Evolutionary conservation across 2,113 vertebrate genomes (phyloP), one percentile per base, ranked within the genome.

Genomic region (Enhydra lutris): DNA sequence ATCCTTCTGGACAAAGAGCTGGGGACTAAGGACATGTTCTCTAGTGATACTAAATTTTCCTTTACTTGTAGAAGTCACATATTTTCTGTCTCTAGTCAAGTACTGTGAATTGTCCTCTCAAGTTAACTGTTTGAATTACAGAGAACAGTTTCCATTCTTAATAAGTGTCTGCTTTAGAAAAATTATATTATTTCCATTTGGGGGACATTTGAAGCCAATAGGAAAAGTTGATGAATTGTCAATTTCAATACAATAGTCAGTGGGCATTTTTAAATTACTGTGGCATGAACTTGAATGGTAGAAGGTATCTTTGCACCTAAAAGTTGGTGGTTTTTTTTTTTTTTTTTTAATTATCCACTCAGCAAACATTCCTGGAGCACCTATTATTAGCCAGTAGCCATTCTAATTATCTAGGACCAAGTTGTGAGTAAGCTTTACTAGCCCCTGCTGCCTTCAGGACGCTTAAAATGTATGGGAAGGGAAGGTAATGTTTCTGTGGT

Each of bases 1-100:
- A 99, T 99, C 98, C 98, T 99, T 98, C 98, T 9, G 98, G 98
- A 98, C 98, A 97, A 92, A 98, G 94, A 97, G 98, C 98, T 98
- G 98, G 98, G 85, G 97, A 97, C 97, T 95, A 47, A 97, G 98
- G 98, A 98, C 97, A 97, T 98, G 98, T 97, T 97, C 98, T 98
- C 96, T 90, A 89, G 96, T 97, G 98, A 98, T 95, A 98, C 96
- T 97, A 98, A 98, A 97, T 97, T 98, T 98, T 98, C 98, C 97
- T 83, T 98, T 98, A 98, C 98, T 98, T 98, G 95, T 95, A 98
- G 98, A 98, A 98, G 98, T 96, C 0, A 34, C 91, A 91, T 96
- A 98, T 97, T 95, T 92, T 67, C 85, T 89, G 42, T 94, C 47
- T 96, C 55, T 83, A 97, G 73, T 97, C 95, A 97, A 94, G 95